Evolutionary conservation across 2,888 invertebrate species (phyloP).

Genomic region (Leucania comma): DNA sequence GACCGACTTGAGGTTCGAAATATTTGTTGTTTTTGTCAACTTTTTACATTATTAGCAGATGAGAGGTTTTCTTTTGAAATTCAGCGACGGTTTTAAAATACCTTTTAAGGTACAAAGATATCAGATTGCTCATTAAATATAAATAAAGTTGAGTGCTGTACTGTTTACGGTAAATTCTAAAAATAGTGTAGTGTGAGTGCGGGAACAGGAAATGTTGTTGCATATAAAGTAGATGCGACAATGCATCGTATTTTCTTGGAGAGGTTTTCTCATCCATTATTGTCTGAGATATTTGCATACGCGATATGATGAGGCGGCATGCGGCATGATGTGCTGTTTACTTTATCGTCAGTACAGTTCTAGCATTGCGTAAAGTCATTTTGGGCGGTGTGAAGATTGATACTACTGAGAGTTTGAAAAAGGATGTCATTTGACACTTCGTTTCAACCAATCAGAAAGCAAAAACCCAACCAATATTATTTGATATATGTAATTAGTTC

Average conservation of each 20-base stretch:
- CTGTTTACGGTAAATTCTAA: conserved; percentile 49
- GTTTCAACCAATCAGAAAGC: no score
- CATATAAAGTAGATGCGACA: conserved; percentile 67
- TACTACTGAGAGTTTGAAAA: no score
- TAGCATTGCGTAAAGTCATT: no score
- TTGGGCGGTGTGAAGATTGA: no score
- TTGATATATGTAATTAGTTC: no score
- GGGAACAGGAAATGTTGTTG: conserved; percentile 57
- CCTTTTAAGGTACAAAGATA: conserved; percentile 36
- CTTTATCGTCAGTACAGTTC: not conserved
- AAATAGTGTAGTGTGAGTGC: conserved; percentile 35
- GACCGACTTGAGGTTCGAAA: conserved; percentile 21
- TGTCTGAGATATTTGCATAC: conserved; percentile 77
- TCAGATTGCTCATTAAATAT: conserved; percentile 41
- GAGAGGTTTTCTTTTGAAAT: conserved; percentile 21
- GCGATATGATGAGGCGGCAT: conserved; percentile 51
- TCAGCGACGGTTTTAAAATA: conserved; percentile 14
- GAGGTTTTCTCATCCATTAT: conserved; percentile 75
- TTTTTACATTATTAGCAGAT: conserved; percentile 20
- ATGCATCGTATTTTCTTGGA: conserved; percentile 71
- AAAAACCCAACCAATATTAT: no score
- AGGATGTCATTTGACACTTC: no score
- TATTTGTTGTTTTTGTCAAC: conserved; percentile 22
- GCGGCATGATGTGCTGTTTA: conserved; percentile 34
- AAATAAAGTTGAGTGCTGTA: conserved; percentile 30